Percentiles rank a stretch among this genome's conserved stretches.
Evolutionary conservation across 2,113 vertebrate species (phyloP).

Genomic region (Lathamus discolor): DNA sequence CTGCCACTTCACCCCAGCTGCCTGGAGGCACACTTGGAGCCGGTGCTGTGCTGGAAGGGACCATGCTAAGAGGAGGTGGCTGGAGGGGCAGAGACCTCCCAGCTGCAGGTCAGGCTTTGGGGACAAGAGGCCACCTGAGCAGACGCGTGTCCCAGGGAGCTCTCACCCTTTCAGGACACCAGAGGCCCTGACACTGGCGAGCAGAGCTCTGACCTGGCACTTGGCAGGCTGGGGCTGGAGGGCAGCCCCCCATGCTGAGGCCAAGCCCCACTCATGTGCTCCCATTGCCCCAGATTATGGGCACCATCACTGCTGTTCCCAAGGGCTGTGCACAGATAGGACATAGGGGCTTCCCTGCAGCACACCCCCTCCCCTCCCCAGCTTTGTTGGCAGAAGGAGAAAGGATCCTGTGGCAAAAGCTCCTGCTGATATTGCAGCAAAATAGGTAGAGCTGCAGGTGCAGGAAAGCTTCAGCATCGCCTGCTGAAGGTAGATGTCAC

Average conservation of each 20-base stretch:
- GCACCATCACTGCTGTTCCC: rapidly evolving
- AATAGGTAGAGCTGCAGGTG: not conserved
- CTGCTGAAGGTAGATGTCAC: not conserved
- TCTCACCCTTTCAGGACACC: not conserved
- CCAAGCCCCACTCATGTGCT: not conserved
- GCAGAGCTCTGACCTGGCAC: not conserved
- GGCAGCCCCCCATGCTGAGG: not conserved
- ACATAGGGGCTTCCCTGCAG: rapidly evolving
- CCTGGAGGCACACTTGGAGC: not conserved
- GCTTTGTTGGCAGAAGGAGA: not conserved
- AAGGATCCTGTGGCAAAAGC: not conserved
- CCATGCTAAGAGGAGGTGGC: not conserved
- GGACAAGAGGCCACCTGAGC: not conserved
- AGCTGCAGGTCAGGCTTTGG: not conserved
- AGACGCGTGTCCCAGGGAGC: not conserved
- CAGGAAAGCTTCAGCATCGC: not conserved
- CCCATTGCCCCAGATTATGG: rapidly evolving
- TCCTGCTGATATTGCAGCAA: not conserved
- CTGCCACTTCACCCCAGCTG: not conserved
- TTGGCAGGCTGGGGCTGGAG: not conserved
- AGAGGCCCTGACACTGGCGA: not conserved
- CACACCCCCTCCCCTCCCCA: rapidly evolving
- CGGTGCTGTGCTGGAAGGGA: not conserved
- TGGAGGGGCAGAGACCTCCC: not conserved
- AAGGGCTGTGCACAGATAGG: rapidly evolving